Evolutionary conservation across 2,888 invertebrate genomes (phyloP).

Genomic region (Gastracanthus pulcherrimus): DNA sequence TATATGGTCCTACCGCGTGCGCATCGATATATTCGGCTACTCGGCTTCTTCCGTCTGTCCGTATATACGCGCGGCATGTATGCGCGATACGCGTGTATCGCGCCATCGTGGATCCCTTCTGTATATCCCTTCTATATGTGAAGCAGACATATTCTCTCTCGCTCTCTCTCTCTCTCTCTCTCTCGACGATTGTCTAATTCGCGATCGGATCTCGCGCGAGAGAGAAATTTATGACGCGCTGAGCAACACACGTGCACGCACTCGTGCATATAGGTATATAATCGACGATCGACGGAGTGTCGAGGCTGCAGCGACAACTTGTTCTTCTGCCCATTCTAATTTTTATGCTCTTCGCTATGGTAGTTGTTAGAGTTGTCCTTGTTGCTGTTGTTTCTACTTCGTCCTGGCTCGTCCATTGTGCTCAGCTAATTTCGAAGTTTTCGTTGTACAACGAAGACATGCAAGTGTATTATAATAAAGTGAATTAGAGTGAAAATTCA

Average conservation of each 20-base stretch:
- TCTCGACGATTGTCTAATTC: slow-evolving; percentile 52
- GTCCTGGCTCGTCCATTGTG: neutral
- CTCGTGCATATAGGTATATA: too few species aligned
- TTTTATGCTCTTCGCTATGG: slow-evolving; percentile 24
- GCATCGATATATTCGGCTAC: slow-evolving; percentile 32
- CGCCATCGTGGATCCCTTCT: neutral
- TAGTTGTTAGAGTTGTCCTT: too few species aligned
- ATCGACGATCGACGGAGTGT: slow-evolving; percentile 25
- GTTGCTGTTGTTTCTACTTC: neutral
- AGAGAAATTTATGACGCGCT: slow-evolving; percentile 55
- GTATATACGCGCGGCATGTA: neutral
- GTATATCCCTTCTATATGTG: too few species aligned
- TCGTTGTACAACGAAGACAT: too few species aligned
- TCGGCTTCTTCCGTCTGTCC: neutral
- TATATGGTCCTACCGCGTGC: slow-evolving; percentile 59
- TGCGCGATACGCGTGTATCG: slow-evolving; percentile 8
- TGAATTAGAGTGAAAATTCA: too few species aligned
- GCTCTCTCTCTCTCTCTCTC: neutral
- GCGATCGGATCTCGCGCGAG: slow-evolving; percentile 49
- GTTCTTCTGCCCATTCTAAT: slow-evolving; percentile 38
- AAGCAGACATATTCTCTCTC: neutral
- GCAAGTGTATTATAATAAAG: too few species aligned
- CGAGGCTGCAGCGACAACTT: slow-evolving; percentile 43
- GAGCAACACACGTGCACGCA: slow-evolving; percentile 5
- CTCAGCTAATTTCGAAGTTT: too few species aligned